phyloP scores from a whole-genome alignment of 2,888 invertebrate genomes.

The Eilema caniola region DNA sequence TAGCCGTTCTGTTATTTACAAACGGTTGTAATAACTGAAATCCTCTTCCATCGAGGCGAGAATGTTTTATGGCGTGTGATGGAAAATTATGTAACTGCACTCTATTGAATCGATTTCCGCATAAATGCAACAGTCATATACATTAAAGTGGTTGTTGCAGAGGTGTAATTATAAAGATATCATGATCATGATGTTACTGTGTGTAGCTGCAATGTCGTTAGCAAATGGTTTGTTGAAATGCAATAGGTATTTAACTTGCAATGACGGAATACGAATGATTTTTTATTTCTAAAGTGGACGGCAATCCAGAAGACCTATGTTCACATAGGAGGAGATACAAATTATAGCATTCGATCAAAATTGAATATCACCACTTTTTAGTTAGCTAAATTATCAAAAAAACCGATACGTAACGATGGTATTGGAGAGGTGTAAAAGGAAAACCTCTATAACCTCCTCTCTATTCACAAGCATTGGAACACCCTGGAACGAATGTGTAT shows the following conservation, averaged over 20 bases:
- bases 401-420: not conserved
- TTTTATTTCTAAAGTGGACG: not conserved
- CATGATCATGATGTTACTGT: not conserved
- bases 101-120: conserved; percentile 37
- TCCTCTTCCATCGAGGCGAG: conserved; percentile 34
- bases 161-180: conserved; percentile 7
- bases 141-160: not conserved
- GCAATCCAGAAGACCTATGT: not conserved
- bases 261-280: not conserved
- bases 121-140: conserved; percentile 24
- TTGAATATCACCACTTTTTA: too few relatives aligned
- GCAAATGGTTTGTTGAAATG: not conserved
- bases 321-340: not conserved
- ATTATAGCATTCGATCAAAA: too few relatives aligned
- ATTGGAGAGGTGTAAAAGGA: too few relatives aligned
- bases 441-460: not conserved
- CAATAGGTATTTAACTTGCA: not conserved
- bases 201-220: conserved; percentile 4
- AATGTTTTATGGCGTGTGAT: conserved; percentile 40
- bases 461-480: too few relatives aligned
- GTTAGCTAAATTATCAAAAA: not conserved
- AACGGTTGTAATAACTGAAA: conserved; percentile 31
- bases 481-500: too few relatives aligned
- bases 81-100: conserved; percentile 39
- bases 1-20: conserved; percentile 37